These are phyloP conservation scores for Gallinago solitaria DNA, from an alignment of 2,797 vertebrate genomes.

Conservation along the genomic window DNA sequence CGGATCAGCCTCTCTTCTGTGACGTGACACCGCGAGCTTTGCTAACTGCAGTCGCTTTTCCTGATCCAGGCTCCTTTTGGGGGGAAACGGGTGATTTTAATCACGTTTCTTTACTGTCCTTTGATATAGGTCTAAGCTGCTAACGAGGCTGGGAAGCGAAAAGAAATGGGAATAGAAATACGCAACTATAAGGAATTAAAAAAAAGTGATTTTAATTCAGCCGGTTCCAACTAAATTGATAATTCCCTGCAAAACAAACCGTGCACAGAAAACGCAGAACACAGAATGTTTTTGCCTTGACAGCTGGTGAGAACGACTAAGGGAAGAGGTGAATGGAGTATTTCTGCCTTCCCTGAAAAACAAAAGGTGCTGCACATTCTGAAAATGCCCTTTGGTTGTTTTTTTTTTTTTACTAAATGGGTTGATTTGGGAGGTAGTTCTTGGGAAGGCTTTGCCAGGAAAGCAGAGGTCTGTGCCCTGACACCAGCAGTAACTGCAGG, in stretches of 20 bases:
- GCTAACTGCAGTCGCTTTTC: background rate
- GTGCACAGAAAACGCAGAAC: slow-evolving; percentile 7
- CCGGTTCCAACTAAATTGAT: background rate
- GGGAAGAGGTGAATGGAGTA: background rate
- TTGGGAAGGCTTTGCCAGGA: background rate
- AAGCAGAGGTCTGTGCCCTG: background rate
- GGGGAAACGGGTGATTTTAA: background rate
- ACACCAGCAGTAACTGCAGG: background rate
- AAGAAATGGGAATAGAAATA: slow-evolving; percentile 31
- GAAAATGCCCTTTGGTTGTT: background rate
- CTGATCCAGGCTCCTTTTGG: background rate
- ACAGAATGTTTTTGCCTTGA: background rate
- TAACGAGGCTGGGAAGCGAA: background rate
- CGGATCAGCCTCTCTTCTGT: background rate
- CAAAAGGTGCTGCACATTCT: background rate
- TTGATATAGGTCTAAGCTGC: background rate
- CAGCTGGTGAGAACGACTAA: background rate
- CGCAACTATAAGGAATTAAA: background rate
- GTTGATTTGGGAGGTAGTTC: background rate
- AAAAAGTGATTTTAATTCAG: slow-evolving; percentile 41
- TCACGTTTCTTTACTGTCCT: background rate
- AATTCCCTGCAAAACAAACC: slow-evolving; percentile 25
- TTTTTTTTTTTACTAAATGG: background rate
- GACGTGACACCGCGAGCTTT: background rate
- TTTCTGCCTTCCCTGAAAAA: slow-evolving; percentile 8